Percentiles rank a stretch among this genome's conserved stretches.
phyloP scores from a whole-genome alignment of 1,140 invertebrate species.

The Brachionus sp. region DNA sequence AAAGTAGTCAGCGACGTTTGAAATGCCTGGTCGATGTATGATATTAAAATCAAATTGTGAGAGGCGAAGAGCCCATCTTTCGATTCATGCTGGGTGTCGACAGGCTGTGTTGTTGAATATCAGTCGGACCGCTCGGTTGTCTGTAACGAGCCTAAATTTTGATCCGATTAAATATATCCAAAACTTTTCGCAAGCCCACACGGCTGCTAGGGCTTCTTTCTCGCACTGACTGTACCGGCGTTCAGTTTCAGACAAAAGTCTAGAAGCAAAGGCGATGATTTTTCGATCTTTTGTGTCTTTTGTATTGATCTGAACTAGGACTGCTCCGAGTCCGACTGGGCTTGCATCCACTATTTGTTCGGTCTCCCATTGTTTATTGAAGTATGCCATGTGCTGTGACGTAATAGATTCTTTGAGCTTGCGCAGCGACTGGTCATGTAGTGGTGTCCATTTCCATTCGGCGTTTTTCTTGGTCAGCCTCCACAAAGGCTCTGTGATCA shows the following conservation, averaged over 20 bases:
- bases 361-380: no score
- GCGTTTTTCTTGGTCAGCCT: no score
- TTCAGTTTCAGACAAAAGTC: constrained; percentile 55
- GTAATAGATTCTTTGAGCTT: no score
- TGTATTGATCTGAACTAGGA: not conserved
- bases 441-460: no score
- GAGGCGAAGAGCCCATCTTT: not conserved
- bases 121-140: not conserved
- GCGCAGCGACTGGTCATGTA: no score
- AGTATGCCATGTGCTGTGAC: no score
- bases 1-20: not conserved
- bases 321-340: not conserved
- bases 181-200: constrained; percentile 61
- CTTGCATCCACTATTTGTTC: no score
- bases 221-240: constrained; percentile 59
- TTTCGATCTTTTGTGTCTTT: not conserved
- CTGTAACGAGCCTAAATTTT: not conserved
- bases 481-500: no score
- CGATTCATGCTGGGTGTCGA: not conserved
- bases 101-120: not conserved
- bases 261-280: not conserved
- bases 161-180: constrained; percentile 45
- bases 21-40: not conserved
- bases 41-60: not conserved
- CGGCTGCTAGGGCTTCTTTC: constrained; percentile 62